Evolutionary conservation across 2,888 invertebrate species (phyloP), one percentile per base, ranked within the genome.

Genomic region (Caenorhabditis becei): DNA sequence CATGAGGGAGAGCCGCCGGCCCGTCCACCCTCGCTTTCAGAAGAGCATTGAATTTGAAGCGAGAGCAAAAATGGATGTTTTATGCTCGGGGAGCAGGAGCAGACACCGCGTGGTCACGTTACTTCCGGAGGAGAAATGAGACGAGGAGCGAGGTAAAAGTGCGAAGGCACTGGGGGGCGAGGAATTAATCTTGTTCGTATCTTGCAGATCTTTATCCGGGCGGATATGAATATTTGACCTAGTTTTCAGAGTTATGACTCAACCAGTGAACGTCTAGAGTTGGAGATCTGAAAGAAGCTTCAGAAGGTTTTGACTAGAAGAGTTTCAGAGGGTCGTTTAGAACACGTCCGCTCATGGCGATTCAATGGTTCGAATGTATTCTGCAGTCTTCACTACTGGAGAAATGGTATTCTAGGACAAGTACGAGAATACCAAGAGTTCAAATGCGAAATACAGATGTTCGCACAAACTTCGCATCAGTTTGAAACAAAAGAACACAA

Each of bases 1-100:
- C 65, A 74, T 74, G 58, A 32, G 44, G 23, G 20, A 41, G 58
- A 51, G 41, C 35, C 16, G 32, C 58, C 62, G 8, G 11, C 41
- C 41, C 41, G 11, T 74, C 65, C 65, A 66, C 65, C 65, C 74
- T 74, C 74, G 63, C 72, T 72, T 72, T 72, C 63, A 63, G 56
- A 28, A 61, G 54, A 72, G 62, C 54, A 53, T 28, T 35, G 61
- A 28, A 32, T 16, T 51, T 62, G 62, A 18, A 67, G 49, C 58
- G 37, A 51, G 23, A 18, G 37, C 8, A 41, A n/a, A n/a, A n/a
- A n/a, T n/a, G n/a, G 51, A 53, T 53, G 54, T 54, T 54, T 54
- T 54, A 23, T 54, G 54, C 51, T 32, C 32, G 32, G 56, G 1
- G 56, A 18, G 51, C 51, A 24, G 14, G 26, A 56, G 74, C 56